A percentile compares a stretch with the other conserved stretches of the same genome.
Conservation (phyloP, 2,888 invertebrate species). For the Synergus gifuensis region DNA sequence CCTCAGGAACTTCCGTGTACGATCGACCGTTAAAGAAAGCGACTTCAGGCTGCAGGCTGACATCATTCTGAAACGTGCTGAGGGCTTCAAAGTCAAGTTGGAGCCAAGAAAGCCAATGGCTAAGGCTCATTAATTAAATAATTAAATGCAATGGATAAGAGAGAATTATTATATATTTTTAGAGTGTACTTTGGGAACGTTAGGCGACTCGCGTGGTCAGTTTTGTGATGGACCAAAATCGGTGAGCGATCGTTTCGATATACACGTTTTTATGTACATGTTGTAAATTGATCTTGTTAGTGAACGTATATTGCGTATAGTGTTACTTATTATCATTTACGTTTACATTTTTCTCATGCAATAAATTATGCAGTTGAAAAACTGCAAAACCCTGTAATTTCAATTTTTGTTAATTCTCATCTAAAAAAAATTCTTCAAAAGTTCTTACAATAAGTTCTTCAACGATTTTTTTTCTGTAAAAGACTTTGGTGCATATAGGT, state of each 20-base stretch:
- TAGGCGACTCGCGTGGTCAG: neutral
- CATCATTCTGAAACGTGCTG: constrained; percentile 86
- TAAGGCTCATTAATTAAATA: constrained; percentile 53
- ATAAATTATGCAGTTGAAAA: constrained; percentile 70
- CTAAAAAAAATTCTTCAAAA: too few species aligned
- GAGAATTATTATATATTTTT: neutral
- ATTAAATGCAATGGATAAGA: neutral
- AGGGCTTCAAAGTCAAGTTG: constrained; percentile 82
- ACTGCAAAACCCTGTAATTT: constrained; percentile 59
- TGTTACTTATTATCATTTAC: constrained; percentile 57
- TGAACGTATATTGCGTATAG: constrained; percentile 56
- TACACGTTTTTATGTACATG: constrained; percentile 56
- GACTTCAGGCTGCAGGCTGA: constrained; percentile 85
- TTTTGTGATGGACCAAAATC: neutral
- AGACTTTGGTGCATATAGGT: too few species aligned
- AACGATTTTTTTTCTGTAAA: too few species aligned
- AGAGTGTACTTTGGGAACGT: neutral
- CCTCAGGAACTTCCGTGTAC: constrained; percentile 83
- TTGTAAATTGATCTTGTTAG: constrained; percentile 63
- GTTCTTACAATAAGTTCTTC: too few species aligned
- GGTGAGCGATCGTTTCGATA: constrained; percentile 23
- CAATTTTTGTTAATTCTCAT: neutral
- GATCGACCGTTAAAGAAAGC: constrained; percentile 82
- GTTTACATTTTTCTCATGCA: constrained; percentile 70
- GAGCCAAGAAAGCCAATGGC: constrained; percentile 68